These are phyloP conservation scores for Eledone cirrhosa DNA, from an alignment of 2,888 invertebrate species.

Conservation along the genomic window DNA sequence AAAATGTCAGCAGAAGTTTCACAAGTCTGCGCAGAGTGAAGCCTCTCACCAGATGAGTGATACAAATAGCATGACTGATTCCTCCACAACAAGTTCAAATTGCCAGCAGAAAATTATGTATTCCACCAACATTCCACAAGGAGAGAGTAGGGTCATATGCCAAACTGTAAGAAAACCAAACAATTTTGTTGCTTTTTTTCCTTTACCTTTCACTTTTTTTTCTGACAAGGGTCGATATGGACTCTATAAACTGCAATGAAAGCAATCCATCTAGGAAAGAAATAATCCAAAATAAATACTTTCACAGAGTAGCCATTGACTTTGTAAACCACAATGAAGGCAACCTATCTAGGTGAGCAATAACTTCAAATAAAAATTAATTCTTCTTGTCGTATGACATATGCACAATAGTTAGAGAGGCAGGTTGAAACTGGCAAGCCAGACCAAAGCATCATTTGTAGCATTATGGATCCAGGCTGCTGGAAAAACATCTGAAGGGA, in stretches of 20 bases:
- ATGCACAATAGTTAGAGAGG: no score
- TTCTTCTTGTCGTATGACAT: no score
- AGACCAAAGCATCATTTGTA: no score
- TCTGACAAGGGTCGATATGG: background rate
- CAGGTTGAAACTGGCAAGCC: no score
- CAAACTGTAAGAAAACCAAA: slow-evolving; percentile 52
- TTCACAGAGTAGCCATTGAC: background rate
- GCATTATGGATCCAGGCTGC: no score
- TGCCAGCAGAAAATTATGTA: slow-evolving; percentile 40
- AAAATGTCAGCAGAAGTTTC: slow-evolving; percentile 62
- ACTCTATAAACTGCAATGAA: no score
- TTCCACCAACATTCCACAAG: slow-evolving; percentile 35
- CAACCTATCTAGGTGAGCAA: no score
- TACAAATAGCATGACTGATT: slow-evolving; percentile 32
- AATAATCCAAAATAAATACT: no score
- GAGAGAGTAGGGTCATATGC: slow-evolving; percentile 62
- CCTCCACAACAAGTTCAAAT: slow-evolving; percentile 40
- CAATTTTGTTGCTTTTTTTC: background rate
- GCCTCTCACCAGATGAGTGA: slow-evolving; percentile 46
- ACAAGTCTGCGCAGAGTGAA: slow-evolving; percentile 57
- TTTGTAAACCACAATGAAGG: background rate
- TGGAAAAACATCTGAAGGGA: no score
- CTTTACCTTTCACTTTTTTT: background rate
- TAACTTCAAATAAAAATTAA: no score
- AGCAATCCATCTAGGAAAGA: no score